phyloP scores from a whole-genome alignment of 2,888 invertebrate genomes.

The Macaria liturata region DNA sequence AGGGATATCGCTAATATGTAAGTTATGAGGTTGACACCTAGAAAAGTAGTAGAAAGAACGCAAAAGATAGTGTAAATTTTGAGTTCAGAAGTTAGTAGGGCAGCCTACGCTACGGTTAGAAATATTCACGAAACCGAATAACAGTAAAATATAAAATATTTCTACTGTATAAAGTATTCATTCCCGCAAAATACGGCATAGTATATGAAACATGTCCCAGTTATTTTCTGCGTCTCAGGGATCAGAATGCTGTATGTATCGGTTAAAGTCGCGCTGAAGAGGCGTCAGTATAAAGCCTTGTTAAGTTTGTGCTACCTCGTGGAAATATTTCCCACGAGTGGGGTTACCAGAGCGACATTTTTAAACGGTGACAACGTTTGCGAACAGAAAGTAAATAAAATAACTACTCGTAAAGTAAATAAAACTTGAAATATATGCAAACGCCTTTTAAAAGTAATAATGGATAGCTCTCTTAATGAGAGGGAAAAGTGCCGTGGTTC shows the following conservation, averaged over 20 bases:
- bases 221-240: constrained; percentile 18
- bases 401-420: neutral
- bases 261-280: constrained; percentile 44
- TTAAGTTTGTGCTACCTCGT: constrained; percentile 64
- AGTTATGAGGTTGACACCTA: too few species aligned
- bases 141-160: too few species aligned
- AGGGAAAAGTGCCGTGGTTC: constrained; percentile 4
- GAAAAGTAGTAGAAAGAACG: too few species aligned
- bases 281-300: constrained; percentile 58
- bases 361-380: constrained; percentile 33
- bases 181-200: too few species aligned
- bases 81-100: too few species aligned
- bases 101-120: too few species aligned
- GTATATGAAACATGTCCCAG: constrained; percentile 6
- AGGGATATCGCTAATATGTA: too few species aligned
- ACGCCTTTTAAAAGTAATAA: constrained; percentile 15
- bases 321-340: constrained; percentile 50
- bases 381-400: constrained; percentile 26
- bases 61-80: too few species aligned
- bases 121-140: too few species aligned
- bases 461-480: constrained; percentile 18
- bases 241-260: constrained; percentile 34
- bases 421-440: constrained; percentile 10
- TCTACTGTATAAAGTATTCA: too few species aligned
- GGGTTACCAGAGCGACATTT: constrained; percentile 37